A percentile compares a stretch with the other conserved stretches of the same genome.
Evolutionary conservation across 2,888 invertebrate genomes (phyloP).

Genomic region (Crocallis elinguaria): DNA sequence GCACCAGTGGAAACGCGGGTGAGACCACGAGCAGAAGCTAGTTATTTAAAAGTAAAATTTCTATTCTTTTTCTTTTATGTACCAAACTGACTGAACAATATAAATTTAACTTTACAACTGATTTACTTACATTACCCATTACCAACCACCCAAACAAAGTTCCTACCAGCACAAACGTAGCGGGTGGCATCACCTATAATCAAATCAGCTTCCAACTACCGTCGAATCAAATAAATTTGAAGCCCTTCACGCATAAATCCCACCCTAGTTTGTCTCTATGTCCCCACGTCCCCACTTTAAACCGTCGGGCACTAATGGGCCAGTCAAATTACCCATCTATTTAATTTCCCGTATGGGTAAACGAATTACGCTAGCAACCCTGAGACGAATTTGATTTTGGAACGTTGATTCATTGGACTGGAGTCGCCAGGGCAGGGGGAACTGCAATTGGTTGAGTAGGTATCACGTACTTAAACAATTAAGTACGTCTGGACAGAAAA

Average conservation of each 20-base stretch:
- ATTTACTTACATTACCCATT: neutral
- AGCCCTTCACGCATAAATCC: constrained; percentile 68
- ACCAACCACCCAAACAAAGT: constrained; percentile 4
- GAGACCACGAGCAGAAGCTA: too few species aligned
- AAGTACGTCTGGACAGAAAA: too few species aligned
- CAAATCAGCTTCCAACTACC: constrained; percentile 34
- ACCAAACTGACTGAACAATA: too few species aligned
- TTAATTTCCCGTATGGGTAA: constrained; percentile 83
- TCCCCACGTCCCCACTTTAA: constrained; percentile 63
- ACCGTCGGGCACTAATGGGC: constrained; percentile 71
- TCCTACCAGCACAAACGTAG: neutral
- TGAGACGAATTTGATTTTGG: constrained; percentile 79
- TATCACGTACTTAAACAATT: constrained; percentile 5
- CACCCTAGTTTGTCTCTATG: constrained; percentile 63
- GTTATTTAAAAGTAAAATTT: too few species aligned
- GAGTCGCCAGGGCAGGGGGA: constrained; percentile 24
- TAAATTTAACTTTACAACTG: neutral
- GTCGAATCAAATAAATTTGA: constrained; percentile 59
- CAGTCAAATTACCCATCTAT: constrained; percentile 83
- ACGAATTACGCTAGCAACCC: constrained; percentile 82
- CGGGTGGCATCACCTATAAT: constrained; percentile 32
- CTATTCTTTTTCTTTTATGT: too few species aligned
- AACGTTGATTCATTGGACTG: constrained; percentile 69
- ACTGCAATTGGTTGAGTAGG: constrained; percentile 18
- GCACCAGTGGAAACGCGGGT: too few species aligned